These are phyloP conservation scores for Brachyhypopomus occidentalis DNA, from an alignment of 2,113 vertebrate species.

Conservation along the genomic window DNA sequence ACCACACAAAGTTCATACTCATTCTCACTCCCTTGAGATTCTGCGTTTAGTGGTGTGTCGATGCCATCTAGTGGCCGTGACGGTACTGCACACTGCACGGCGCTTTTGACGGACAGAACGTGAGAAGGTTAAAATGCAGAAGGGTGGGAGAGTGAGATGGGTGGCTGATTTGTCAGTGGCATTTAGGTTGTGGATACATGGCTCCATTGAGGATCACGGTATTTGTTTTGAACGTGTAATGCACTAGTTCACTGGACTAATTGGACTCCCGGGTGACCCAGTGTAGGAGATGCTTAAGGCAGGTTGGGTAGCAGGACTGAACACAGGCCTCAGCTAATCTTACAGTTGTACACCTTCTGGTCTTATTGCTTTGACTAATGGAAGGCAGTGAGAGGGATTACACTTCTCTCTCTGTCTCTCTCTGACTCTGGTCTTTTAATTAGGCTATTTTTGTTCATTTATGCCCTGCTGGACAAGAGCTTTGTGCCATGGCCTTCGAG, in stretches of 20 bases:
- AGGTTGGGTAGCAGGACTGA: not conserved
- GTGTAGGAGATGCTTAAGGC: not conserved
- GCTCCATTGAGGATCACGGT: no score
- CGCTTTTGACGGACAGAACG: not conserved
- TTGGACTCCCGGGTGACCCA: not conserved
- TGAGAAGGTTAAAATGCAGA: not conserved
- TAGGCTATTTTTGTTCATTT: constrained; percentile 51
- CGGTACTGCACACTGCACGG: constrained; percentile 51
- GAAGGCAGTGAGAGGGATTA: constrained; percentile 7
- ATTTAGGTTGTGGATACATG: not conserved
- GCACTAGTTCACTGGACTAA: not conserved
- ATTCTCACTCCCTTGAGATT: not conserved
- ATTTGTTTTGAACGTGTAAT: not conserved
- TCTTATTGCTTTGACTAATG: constrained; percentile 15
- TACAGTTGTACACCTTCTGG: constrained; percentile 11
- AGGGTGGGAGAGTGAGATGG: not conserved
- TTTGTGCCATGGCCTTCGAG: not conserved
- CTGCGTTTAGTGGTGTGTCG: constrained; percentile 62
- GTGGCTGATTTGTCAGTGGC: not conserved
- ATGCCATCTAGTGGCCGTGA: constrained; percentile 73
- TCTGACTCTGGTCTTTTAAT: constrained; percentile 58
- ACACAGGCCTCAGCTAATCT: not conserved
- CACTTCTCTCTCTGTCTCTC: constrained; percentile 8
- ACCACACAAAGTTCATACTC: no score
- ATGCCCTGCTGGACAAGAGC: constrained; percentile 51